Percentiles rank a stretch among this genome's conserved stretches.
These are phyloP conservation scores for Dendrolimus houi DNA, from an alignment of 2,888 invertebrate species.

Conservation along the genomic window DNA sequence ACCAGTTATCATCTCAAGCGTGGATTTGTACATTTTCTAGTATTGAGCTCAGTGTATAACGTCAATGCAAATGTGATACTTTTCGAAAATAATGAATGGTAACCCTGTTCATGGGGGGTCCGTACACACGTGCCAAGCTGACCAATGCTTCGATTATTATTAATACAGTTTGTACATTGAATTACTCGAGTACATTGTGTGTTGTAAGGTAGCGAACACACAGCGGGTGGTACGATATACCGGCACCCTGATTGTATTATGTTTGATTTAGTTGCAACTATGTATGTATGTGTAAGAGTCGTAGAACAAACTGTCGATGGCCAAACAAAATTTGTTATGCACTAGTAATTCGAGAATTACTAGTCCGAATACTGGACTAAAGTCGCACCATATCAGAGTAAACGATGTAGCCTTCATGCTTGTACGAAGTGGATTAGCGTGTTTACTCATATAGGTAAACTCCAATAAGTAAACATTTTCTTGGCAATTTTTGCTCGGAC, in stretches of 20 bases:
- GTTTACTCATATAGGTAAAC: too few relatives aligned
- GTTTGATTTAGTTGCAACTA: neutral
- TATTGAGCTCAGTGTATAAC: neutral
- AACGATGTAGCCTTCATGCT: too few relatives aligned
- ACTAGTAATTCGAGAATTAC: neutral
- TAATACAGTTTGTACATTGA: neutral
- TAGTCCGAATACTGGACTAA: too few relatives aligned
- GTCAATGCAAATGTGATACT: conserved; percentile 14
- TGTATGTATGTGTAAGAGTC: neutral
- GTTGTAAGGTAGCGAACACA: conserved; percentile 1
- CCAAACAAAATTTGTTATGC: neutral
- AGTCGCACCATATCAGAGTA: too few relatives aligned
- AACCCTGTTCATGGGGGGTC: conserved; percentile 6
- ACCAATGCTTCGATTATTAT: conserved; percentile 1
- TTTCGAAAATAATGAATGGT: conserved; percentile 2
- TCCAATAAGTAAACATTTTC: too few relatives aligned
- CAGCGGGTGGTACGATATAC: neutral
- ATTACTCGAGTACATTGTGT: neutral
- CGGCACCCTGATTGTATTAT: neutral
- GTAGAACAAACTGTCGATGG: neutral
- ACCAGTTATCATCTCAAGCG: too few relatives aligned
- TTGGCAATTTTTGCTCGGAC: too few relatives aligned
- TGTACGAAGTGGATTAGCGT: too few relatives aligned
- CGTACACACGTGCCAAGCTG: conserved; percentile 7
- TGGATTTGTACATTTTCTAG: conserved; percentile 14